Base-by-base conservation (phyloP, 2,113 vertebrate species). In the Sylvietta virens region DNA sequence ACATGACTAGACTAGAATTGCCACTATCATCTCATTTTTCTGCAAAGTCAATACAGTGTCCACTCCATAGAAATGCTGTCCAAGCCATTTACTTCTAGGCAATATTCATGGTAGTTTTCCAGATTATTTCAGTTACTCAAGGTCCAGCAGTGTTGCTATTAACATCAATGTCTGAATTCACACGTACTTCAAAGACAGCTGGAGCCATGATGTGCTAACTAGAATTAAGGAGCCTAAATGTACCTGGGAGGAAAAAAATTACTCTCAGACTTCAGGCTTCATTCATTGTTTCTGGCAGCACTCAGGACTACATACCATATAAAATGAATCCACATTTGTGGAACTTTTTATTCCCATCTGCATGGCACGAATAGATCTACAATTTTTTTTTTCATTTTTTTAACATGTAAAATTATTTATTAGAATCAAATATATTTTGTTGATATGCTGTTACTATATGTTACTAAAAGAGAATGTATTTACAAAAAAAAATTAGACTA, bases 241-340 rank as follows among this genome's bases (percentile, higher is more conserved):
- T 54, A 31, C 18, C 11, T 17, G 5, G 3, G 7, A 10, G 13
- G 1, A 6, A 66, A 31, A 37, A 16, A 60, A n/a, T 16, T 87
- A 27, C 9, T 72, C 33, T 72, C 6, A 16, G 24, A 53, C 26
- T 77, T 54, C 2, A 2, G 16, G 10, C 16, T 82, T 81, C 14
- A 8, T 61, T 88, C 28, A 11, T 40, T 58, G 9, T 56, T 80
- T 76, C 48, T 53, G 17, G 42, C 40, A 48, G 19, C 35, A 44
- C 6, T 60, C 5, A 40, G 13, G 22, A 48, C 13, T 37, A 33
- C 5, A 37, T 15, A 12, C 30, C 0, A 0, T 7, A 1, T 22
- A 11, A 87, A 78, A 58, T 42, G 2, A 42, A 71, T 64, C 12
- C 15, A 50, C 18, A 12, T 19, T 37, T 6, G 13, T n/a, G 9